Base-by-base conservation (phyloP, 1,140 invertebrate genomes). In the Plodia interpunctella region DNA sequence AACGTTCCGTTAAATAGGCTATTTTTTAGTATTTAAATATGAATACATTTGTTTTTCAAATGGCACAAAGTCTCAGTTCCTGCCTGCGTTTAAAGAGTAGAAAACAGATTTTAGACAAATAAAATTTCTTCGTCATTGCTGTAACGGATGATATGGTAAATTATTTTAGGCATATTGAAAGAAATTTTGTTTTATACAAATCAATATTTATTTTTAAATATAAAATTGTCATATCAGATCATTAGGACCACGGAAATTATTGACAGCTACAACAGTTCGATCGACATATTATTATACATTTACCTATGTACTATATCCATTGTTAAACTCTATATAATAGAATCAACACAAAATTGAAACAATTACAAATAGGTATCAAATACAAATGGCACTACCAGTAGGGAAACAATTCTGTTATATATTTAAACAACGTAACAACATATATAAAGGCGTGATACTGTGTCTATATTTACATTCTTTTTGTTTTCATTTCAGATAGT, bases 281-380 rank as follows among this genome's bases (percentile, higher is more conserved):
- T 66, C 60, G 70, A 74, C 66, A 52, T 72, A 60, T 55, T 72
- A 60, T 55, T 62, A 68, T 60, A 55, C 62, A 56, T 55, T 25
- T 28, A 74, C 32, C 30, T 70, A 53, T 25, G 6, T 67, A 63
- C 57, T 60, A 44, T 69, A 65, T 70, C 64, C 63, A 59, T 80
- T 61, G 57, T 80, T 87, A 85, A 80, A 87, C 82, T 87, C 77
- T 84, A 82, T 80, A 60, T 61, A 76, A 87, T 87, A 87, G 72
- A 87, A 80, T 82, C 55, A 87, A 87, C 80, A 76, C 44, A 83
- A 79, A 74, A 70, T 72, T n/a, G 51, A 74, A 75, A 76, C 75
- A 67, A 71, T 82, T 79, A 86, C n/a, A n/a, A n/a, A n/a, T 66
- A 73, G 65, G 76, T 72, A 61, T 73, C 67, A 72, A 66, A 78